Evolutionary conservation across 2,888 invertebrate genomes (phyloP), one percentile per base, ranked within the genome.

Genomic region (Apamea anceps): DNA sequence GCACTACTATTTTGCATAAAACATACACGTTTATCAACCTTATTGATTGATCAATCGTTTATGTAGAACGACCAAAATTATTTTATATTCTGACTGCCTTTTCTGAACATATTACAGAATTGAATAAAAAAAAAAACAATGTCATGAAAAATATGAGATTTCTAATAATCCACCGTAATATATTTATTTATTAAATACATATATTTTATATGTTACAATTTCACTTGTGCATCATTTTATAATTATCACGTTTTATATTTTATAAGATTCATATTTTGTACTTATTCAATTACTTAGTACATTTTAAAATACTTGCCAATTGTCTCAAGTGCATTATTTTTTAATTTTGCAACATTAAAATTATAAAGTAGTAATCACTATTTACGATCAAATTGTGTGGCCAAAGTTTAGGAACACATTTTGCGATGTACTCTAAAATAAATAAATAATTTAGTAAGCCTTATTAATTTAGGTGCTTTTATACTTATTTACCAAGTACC

Each of bases 71-170:
- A 4, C 5, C n/a, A 42, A 42, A 10, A 13, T 12, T 28, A 28
- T 70, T 48, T 48, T 28, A 28, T 8, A 48, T 12, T 13, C 32
- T 18, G 32, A 70, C 7, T 32, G 4, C 0, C 13, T 68, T 68
- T 28, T 48, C 65, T 32, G 32, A 21, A 32, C 21, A 32, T 5
- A 5, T 21, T 65, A 32, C 2, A 32, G 7, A 8, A 48, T 5
- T 13, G 18, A 45, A 70, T 15, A 37, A 71, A 32, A 62, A n/a
- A n/a, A 28, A 37, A 67, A 54, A 67, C 5, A 48, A 60, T 87
- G 85, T 85, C 85, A 85, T 85, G 87, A 51, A 13, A 62, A 70
- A 62, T 70, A 74, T 84, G 86, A 87, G 86, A 86, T 87, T 86
- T 72, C 85, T 79, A 66, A 81, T 75, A 77, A 79, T 76, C 65